These are phyloP conservation scores for Colletes latitarsis DNA, from an alignment of 1,140 invertebrate species.

Conservation along the genomic window DNA sequence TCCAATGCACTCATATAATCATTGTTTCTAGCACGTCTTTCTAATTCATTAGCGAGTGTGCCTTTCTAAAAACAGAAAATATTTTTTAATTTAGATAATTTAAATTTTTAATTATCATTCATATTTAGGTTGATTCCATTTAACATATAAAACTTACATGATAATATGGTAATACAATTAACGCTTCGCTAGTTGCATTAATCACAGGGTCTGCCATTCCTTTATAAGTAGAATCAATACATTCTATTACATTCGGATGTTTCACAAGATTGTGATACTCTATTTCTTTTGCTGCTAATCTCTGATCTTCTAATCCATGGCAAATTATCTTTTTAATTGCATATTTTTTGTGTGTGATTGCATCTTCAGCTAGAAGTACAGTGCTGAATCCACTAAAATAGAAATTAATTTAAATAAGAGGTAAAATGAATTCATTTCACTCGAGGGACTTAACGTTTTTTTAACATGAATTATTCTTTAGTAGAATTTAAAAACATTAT, in stretches of 20 bases:
- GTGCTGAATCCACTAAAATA: constrained; percentile 90
- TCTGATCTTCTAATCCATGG: constrained; percentile 90
- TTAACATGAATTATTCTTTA: not conserved
- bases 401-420: constrained; percentile 34
- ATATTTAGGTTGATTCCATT: not conserved
- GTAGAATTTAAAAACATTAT: not conserved
- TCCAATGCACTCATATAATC: constrained; percentile 85
- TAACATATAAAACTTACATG: constrained; percentile 80
- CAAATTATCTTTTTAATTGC: constrained; percentile 92
- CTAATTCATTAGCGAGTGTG: constrained; percentile 88
- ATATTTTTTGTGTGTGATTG: constrained; percentile 86
- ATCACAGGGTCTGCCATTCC: constrained; percentile 85
- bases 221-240: constrained; percentile 86
- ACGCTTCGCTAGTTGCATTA: constrained; percentile 87
- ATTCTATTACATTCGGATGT: constrained; percentile 90
- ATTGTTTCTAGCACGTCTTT: constrained; percentile 82
- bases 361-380: constrained; percentile 90
- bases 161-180: constrained; percentile 90
- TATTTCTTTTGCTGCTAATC: constrained; percentile 88
- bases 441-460: not conserved
- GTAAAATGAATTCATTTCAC: not conserved
- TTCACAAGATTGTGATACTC: constrained; percentile 87
- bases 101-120: not conserved
- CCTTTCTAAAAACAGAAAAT: constrained; percentile 82
- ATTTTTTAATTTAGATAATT: not conserved